phyloP scores from a whole-genome alignment of 2,888 invertebrate genomes.

The Drosophila anceps region DNA sequence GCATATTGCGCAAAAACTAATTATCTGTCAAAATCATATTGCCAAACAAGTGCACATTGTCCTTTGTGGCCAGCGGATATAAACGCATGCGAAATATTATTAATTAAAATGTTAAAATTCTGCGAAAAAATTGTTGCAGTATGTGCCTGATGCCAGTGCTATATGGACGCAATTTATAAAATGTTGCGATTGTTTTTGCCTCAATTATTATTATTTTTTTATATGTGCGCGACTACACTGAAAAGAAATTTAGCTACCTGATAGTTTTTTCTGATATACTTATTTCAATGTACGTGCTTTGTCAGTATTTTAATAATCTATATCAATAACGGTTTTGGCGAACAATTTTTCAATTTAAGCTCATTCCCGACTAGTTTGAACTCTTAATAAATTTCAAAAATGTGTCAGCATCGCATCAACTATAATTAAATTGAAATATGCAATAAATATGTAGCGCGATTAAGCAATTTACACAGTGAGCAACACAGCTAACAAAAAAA shows the following conservation, averaged over 20 bases:
- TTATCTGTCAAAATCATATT: slow-evolving; percentile 74
- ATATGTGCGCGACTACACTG: background rate
- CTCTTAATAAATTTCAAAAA: background rate
- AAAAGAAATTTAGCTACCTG: background rate
- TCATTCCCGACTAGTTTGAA: background rate
- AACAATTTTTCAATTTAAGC: background rate
- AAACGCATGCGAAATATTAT: slow-evolving; percentile 42
- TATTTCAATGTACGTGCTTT: background rate
- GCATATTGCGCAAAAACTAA: slow-evolving; percentile 66
- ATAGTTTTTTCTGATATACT: background rate
- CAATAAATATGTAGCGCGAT: slow-evolving; percentile 8
- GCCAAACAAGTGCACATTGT: slow-evolving; percentile 40
- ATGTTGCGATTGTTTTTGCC: background rate
- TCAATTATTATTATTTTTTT: slow-evolving; percentile 2
- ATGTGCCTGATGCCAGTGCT: background rate
- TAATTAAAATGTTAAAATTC: slow-evolving; percentile 52
- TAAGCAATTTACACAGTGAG: slow-evolving; percentile 25
- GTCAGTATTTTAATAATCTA: background rate
- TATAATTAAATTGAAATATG: slow-evolving; percentile 17
- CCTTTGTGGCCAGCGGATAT: slow-evolving; percentile 19
- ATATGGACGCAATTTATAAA: background rate
- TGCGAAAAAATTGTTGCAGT: background rate
- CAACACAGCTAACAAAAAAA: background rate
- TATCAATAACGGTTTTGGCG: background rate
- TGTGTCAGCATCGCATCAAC: slow-evolving; percentile 5